phyloP scores from a whole-genome alignment of 2,888 invertebrate species.

The Adelphocoris suturalis region DNA sequence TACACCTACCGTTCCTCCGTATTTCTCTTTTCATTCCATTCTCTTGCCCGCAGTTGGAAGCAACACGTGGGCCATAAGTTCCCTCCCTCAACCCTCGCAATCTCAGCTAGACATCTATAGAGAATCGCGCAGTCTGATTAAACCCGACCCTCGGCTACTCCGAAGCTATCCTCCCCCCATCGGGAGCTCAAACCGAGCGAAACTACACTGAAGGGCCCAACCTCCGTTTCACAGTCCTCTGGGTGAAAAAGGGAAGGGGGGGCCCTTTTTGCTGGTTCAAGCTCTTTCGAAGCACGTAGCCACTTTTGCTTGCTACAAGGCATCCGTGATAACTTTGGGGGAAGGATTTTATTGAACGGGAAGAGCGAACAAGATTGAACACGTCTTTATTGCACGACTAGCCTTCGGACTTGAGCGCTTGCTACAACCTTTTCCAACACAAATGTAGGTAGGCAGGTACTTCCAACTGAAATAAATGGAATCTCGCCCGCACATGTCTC shows the following conservation, averaged over 20 bases:
- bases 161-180: not conserved
- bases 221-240: not conserved
- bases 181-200: not conserved
- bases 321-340: conserved; percentile 42
- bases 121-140: conserved; percentile 41
- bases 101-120: conserved; percentile 36
- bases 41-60: conserved; percentile 12
- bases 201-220: not conserved
- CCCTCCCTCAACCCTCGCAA: not conserved
- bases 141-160: conserved; percentile 24
- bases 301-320: conserved; percentile 34
- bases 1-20: not conserved
- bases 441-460: not conserved
- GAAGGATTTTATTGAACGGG: conserved; percentile 36
- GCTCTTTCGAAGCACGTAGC: conserved; percentile 39
- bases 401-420: not conserved
- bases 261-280: conserved; percentile 26
- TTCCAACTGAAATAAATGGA: not conserved
- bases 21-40: not conserved
- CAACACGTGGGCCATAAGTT: conserved; percentile 39
- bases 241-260: not conserved
- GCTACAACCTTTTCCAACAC: conserved; percentile 21
- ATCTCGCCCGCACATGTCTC: not conserved
- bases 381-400: conserved; percentile 35
- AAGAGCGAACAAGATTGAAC: conserved; percentile 34